Conservation (phyloP, 2,113 vertebrate species). For the Oncorhynchus tshawytscha region DNA sequence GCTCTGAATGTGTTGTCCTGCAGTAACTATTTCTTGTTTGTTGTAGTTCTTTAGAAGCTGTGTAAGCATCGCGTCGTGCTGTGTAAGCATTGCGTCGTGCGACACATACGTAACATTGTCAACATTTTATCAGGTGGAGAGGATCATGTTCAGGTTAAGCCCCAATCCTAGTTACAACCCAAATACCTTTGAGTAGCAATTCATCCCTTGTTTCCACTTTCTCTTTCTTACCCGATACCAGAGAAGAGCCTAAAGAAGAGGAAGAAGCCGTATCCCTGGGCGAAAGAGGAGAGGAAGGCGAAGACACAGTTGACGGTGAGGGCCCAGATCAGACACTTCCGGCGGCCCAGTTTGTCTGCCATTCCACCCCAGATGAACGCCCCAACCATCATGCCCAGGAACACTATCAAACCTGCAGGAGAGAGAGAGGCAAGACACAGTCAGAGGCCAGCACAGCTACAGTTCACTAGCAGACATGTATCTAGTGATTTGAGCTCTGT, state of each 20-base stretch:
- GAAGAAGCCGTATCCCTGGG: slow-evolving; percentile 91
- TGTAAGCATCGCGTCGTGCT: neutral
- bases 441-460: neutral
- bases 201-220: too few species aligned
- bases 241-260: slow-evolving; percentile 96
- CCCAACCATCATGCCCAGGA: slow-evolving; percentile 95
- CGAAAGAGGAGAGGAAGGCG: slow-evolving; percentile 89
- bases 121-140: neutral
- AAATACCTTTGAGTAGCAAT: too few species aligned
- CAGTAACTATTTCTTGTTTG: neutral
- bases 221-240: slow-evolving; percentile 83
- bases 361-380: slow-evolving; percentile 90
- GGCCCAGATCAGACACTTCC: slow-evolving; percentile 83
- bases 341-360: slow-evolving; percentile 90
- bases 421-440: neutral
- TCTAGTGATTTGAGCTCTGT: neutral
- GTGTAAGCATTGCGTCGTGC: neutral
- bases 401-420: slow-evolving; percentile 85
- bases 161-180: too few species aligned
- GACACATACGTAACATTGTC: neutral
- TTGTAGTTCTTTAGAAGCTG: neutral
- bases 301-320: slow-evolving; percentile 88
- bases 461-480: neutral
- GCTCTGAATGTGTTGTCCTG: neutral
- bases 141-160: neutral